These are phyloP conservation scores for Anguilla megastoma DNA, from an alignment of 2,797 vertebrate species.

Conservation along the genomic window DNA sequence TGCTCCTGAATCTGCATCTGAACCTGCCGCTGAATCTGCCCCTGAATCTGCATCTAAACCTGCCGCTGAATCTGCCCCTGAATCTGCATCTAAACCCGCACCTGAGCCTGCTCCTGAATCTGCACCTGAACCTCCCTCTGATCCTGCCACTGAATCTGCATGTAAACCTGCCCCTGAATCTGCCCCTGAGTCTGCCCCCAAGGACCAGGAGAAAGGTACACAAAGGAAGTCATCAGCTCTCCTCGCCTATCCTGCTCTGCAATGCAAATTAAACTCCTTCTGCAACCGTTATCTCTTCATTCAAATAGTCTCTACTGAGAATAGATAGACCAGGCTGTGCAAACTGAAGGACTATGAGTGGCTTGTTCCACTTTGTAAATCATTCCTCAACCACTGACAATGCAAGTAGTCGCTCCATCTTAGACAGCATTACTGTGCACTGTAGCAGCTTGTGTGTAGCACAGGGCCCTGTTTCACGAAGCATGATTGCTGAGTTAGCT, in stretches of 20 bases:
- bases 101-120: background rate
- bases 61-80: background rate
- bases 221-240: too few relatives aligned
- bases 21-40: background rate
- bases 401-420: too few relatives aligned
- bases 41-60: background rate
- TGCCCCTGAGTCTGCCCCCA: background rate
- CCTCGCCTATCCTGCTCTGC: background rate
- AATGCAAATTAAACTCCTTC: slow-evolving; percentile 16
- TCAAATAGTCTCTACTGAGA: background rate
- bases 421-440: background rate
- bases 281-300: background rate
- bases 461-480: background rate
- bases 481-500: too few relatives aligned
- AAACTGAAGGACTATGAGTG: background rate
- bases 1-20: background rate
- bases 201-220: background rate
- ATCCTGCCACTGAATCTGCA: background rate
- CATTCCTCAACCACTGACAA: background rate
- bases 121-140: background rate
- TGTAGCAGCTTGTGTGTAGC: background rate
- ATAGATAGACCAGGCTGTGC: background rate
- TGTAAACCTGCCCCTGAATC: background rate
- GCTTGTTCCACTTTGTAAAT: background rate
- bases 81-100: background rate